Evolutionary conservation across 2,888 invertebrate genomes (phyloP), one percentile per base, ranked within the genome.

Genomic region (Drosophila mayaguana): DNA sequence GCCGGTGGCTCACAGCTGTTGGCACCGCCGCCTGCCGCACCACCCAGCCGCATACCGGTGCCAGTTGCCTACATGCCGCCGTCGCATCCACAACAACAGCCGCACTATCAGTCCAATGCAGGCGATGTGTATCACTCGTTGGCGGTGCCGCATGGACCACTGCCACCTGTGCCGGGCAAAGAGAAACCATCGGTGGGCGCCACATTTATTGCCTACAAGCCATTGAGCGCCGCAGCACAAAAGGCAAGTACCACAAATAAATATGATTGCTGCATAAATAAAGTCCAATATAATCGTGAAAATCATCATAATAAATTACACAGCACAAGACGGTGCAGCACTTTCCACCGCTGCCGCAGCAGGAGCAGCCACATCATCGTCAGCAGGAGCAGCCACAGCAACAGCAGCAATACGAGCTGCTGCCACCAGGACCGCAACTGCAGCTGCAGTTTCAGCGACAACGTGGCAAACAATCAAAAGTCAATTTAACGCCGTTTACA

Each of bases 401-500:
- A 50, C 82, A 75, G 36, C 81, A 79, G 36, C 88, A 80, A 48
- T 91, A 70, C 51, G 84, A 72, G 63, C 56, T 79, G 60, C 79
- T 86, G 20, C 83, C 87, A 40, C 71, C 70, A 16, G 64, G 69
- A 36, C 65, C 68, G 43, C 70, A 67, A 51, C 38, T 54, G 25
- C 67, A 72, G 42, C 63, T 54, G 71, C 70, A 78, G 59, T 84
- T 83, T 62, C 80, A 81, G 56, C 89, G 88, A 32, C 89, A 88
- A 69, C 90, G 88, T 55, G 78, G 71, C 63, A 91, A 91, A 84
- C 90, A 90, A 91, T 89, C 91, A 83, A 93, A 93, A 90, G 79
- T 91, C 84, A 92, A 93, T 88, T 93, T 93, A 83, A 94, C 94
- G 51, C 94, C 94, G 75, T 94, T 94, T 91, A 91, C 93, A 77